These are phyloP conservation scores for Cydia fagiglandana DNA, from an alignment of 1,140 invertebrate genomes.

Conservation along the genomic window DNA sequence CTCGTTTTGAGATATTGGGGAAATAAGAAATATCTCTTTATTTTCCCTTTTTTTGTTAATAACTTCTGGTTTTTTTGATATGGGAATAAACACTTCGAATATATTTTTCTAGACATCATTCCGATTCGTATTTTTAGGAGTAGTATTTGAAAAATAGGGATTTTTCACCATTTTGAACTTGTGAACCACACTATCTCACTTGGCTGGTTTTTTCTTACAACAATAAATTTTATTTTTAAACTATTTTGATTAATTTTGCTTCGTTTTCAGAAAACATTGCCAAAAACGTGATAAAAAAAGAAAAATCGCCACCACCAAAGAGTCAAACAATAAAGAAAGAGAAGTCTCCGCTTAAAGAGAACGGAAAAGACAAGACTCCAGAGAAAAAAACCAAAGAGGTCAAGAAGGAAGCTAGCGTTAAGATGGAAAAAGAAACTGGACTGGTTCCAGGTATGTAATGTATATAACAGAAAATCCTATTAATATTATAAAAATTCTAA, in stretches of 20 bases:
- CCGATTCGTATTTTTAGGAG: no score
- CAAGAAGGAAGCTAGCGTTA: constrained; percentile 3
- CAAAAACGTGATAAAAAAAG: constrained; percentile 15
- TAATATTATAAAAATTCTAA: no score
- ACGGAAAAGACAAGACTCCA: constrained; percentile 7
- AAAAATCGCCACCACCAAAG: background rate
- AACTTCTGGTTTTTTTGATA: no score
- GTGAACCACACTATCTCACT: no score
- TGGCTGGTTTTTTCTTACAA: no score
- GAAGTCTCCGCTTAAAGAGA: background rate
- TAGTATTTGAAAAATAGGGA: no score
- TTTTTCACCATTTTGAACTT: no score
- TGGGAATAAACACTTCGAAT: no score
- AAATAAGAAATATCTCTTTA: no score
- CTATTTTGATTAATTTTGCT: background rate
- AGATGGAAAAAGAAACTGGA: constrained; percentile 21
- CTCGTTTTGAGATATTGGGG: no score
- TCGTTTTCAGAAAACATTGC: constrained; percentile 13
- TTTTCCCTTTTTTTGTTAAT: no score
- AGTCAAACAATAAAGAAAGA: background rate
- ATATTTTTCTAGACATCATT: no score
- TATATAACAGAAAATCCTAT: background rate
- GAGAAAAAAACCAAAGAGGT: background rate
- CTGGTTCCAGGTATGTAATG: constrained; percentile 10
- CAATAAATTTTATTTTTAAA: background rate